These are phyloP conservation scores for Lepas anatifera DNA, from an alignment of 2,888 invertebrate species.

Conservation along the genomic window DNA sequence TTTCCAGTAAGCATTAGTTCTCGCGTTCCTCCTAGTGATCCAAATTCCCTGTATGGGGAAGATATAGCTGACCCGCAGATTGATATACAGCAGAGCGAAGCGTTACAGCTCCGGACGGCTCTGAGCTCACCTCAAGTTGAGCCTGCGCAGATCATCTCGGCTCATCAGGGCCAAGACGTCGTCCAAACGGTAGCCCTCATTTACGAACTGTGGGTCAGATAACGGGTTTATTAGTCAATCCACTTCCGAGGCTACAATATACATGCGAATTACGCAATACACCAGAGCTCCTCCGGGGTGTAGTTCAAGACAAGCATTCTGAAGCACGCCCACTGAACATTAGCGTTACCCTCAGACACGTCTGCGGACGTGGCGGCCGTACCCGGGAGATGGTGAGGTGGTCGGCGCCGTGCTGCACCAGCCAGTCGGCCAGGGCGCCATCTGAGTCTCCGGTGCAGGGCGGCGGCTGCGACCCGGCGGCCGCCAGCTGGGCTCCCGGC, in stretches of 20 bases:
- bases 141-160: conserved; percentile 64
- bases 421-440: not conserved
- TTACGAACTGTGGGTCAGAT: conserved; percentile 40
- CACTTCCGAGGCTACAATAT: too few species aligned
- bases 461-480: not conserved
- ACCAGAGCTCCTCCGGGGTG: too few species aligned
- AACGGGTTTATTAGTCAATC: too few species aligned
- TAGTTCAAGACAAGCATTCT: too few species aligned
- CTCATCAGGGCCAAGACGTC: conserved; percentile 67
- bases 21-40: too few species aligned
- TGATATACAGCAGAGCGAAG: too few species aligned
- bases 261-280: too few species aligned
- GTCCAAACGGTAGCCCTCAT: conserved; percentile 62
- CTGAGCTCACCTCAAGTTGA: conserved; percentile 47
- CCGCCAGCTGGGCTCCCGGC: not conserved
- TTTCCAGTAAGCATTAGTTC: too few species aligned
- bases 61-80: too few species aligned
- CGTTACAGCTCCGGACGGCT: not conserved
- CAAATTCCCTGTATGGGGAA: too few species aligned
- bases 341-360: not conserved
- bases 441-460: not conserved
- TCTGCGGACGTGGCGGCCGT: not conserved
- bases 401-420: conserved; percentile 10
- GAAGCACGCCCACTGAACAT: too few species aligned
- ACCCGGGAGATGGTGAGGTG: conserved; percentile 4